Conservation (phyloP, 1,140 invertebrate species). For the Mesaphorura yosii region DNA sequence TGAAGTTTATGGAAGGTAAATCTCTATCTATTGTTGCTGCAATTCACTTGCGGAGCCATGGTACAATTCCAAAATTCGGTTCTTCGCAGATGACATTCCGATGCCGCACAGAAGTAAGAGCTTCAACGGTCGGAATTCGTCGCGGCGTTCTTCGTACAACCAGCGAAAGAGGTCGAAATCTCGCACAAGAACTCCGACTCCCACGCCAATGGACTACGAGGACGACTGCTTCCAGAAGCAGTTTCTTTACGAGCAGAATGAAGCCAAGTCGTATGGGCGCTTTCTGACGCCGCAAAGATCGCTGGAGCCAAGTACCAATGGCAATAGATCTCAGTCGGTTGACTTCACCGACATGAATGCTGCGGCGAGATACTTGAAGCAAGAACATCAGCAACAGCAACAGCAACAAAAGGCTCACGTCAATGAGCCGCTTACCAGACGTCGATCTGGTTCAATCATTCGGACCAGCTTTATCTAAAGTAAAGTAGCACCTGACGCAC, state of each 20-base stretch:
- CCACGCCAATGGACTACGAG: not conserved
- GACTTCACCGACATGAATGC: no score
- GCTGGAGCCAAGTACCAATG: not conserved
- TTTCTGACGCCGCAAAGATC: not conserved
- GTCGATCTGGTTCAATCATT: no score
- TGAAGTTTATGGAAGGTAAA: constrained; percentile 18
- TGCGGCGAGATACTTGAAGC: no score
- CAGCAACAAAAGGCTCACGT: no score
- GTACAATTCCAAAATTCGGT: not conserved
- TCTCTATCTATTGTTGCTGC: not conserved
- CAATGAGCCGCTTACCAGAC: no score
- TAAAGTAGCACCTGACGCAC: no score
- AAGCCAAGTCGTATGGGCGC: not conserved
- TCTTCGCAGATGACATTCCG: constrained; percentile 1
- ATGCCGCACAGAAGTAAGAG: constrained; percentile 18
- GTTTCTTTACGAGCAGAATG: not conserved
- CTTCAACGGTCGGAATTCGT: constrained; percentile 14
- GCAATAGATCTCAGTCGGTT: no score
- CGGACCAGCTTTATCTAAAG: no score
- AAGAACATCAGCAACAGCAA: no score
- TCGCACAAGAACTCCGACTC: constrained; percentile 1
- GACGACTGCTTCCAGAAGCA: not conserved
- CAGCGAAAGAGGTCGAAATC: not conserved
- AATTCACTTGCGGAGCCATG: not conserved
- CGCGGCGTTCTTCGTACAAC: constrained; percentile 9